Evolutionary conservation across 2,888 invertebrate genomes (phyloP).

Genomic region (Chrysina gloriosa): DNA sequence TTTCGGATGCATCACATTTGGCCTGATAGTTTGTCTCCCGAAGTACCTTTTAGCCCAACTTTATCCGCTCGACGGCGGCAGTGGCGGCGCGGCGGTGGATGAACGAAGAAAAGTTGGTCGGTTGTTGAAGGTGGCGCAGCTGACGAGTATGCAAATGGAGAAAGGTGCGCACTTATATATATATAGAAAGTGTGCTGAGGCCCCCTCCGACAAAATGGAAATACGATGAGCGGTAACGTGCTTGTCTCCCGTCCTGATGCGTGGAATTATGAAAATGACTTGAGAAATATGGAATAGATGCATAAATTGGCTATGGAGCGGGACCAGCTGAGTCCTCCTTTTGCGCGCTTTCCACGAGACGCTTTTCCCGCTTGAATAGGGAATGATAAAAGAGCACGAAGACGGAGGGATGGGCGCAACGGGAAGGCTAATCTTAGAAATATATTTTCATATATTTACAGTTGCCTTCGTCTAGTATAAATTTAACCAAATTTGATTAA

Average conservation of each 20-base stretch:
- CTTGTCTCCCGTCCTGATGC: conserved; percentile 64
- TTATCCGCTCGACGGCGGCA: conserved; percentile 55
- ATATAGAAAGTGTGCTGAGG: conserved; percentile 43
- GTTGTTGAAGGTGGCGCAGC: conserved; percentile 63
- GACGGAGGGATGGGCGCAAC: background rate
- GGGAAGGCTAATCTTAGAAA: conserved; percentile 28
- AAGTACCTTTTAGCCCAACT: conserved; percentile 64
- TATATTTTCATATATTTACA: conserved; percentile 19
- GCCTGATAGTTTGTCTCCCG: conserved; percentile 63
- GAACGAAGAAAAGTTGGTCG: conserved; percentile 61
- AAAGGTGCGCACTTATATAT: conserved; percentile 47
- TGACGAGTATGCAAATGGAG: conserved; percentile 68
- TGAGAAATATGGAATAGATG: conserved; percentile 67
- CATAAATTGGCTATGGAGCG: conserved; percentile 60
- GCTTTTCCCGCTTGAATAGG: conserved; percentile 6
- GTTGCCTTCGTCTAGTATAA: too few species aligned
- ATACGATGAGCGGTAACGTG: conserved; percentile 62
- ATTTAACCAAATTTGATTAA: too few species aligned
- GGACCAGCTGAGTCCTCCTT: conserved; percentile 42
- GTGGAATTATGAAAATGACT: conserved; percentile 67
- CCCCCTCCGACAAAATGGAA: conserved; percentile 60
- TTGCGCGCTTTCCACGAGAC: conserved; percentile 17
- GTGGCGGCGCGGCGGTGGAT: background rate
- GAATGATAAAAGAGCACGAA: background rate
- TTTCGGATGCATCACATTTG: conserved; percentile 64